Conservation (phyloP, 2,797 vertebrate genomes). For the Halcyon smyrnensis region DNA sequence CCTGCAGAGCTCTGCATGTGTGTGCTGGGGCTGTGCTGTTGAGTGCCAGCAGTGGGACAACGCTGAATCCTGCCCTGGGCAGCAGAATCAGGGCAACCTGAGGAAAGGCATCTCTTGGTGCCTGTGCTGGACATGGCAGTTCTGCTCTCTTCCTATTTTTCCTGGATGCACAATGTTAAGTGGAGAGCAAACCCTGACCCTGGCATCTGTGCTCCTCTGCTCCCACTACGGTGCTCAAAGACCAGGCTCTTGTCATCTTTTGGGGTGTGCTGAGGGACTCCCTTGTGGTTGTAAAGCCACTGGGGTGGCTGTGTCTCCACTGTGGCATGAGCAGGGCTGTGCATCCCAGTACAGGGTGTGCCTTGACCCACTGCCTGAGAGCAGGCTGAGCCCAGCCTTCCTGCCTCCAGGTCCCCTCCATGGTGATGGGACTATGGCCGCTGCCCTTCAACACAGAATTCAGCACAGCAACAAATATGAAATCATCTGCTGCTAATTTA, state of each 20-base stretch:
- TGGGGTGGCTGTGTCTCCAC: neutral
- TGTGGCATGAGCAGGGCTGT: neutral
- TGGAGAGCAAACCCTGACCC: neutral
- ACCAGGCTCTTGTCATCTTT: neutral
- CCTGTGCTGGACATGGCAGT: neutral
- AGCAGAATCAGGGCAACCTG: neutral
- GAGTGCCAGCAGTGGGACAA: neutral
- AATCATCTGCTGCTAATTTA: neutral
- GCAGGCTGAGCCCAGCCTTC: neutral
- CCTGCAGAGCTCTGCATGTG: neutral
- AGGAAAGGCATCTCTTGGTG: fast-evolving
- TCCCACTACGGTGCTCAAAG: neutral
- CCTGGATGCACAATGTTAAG: neutral
- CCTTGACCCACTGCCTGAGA: neutral
- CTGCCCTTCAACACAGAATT: neutral
- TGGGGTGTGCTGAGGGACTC: neutral
- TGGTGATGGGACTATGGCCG: neutral
- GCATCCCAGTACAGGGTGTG: neutral
- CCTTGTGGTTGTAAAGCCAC: neutral
- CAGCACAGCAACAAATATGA: neutral
- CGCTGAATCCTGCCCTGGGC: fast-evolving
- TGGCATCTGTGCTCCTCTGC: neutral
- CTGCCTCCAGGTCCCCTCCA: neutral
- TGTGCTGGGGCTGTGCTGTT: neutral
- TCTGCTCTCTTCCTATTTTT: neutral